Evolutionary conservation across 2,113 vertebrate genomes (phyloP).

Genomic region (Hemichromis elongatus): DNA sequence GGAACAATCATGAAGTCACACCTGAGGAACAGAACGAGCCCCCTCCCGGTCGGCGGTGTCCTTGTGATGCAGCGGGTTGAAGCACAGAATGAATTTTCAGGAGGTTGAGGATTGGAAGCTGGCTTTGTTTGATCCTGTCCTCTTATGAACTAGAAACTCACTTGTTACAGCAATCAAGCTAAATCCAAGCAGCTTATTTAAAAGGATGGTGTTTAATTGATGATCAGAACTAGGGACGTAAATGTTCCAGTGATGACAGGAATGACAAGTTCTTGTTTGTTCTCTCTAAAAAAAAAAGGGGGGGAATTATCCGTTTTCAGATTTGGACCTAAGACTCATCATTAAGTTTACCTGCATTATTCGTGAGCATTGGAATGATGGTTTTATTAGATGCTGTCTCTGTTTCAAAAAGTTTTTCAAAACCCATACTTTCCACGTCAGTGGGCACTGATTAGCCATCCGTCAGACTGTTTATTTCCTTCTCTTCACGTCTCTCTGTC

Average conservation of each 20-base stretch:
- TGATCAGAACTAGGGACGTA: background rate
- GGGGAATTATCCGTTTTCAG: background rate
- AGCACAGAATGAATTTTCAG: background rate
- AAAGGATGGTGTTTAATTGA: background rate
- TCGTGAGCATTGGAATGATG: background rate
- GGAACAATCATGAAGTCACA: constrained; percentile 56
- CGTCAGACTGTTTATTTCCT: background rate
- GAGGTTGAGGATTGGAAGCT: background rate
- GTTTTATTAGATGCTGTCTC: background rate
- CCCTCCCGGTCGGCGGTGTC: background rate
- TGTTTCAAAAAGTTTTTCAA: background rate
- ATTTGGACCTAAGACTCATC: background rate
- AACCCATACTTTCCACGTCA: background rate
- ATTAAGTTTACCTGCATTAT: background rate
- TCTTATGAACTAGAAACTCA: background rate
- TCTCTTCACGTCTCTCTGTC: background rate
- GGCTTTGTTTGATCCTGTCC: background rate
- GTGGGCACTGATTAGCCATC: constrained; percentile 5
- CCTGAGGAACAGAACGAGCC: constrained; percentile 37
- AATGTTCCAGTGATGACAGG: background rate
- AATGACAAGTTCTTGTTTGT: background rate
- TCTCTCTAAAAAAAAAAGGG: background rate
- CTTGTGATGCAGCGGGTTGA: constrained; percentile 13
- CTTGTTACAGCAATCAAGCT: background rate
- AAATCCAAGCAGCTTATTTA: background rate